Base-by-base conservation (phyloP, 2,113 vertebrate species). In the Corythaeola cristata region DNA sequence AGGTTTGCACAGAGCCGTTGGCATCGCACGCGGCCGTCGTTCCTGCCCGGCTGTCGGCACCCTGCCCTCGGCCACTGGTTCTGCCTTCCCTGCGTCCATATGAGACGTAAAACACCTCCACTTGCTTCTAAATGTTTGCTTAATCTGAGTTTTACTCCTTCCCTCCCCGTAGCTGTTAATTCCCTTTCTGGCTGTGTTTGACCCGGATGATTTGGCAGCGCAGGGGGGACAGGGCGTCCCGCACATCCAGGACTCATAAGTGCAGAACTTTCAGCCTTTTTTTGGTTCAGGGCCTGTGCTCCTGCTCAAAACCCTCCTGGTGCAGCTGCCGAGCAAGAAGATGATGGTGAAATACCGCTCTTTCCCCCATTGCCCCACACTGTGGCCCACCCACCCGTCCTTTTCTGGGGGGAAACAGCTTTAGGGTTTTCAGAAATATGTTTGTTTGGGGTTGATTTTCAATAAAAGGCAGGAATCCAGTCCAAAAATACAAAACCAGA, bases 1-100 rank as follows among this genome's bases (percentile, higher is more conserved):
- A 62, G 50, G 49, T 49, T 44, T 22, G 27, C 16, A 2, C 1
- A 3, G 72, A 53, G 71, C 49, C 23, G 5, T 28, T 3, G 3
- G 39, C 69, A 16, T 28, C 3, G 22, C 45, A 19, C n/a, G n/a
- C n/a, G n/a, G n/a, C n/a, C n/a, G n/a, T n/a, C n/a, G n/a, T n/a
- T n/a, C n/a, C n/a, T n/a, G n/a, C n/a, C n/a, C n/a, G 41, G 41
- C 41, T 28, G 30, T 56, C 39, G 7, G 22, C 83, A 18, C 37
- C 73, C 59, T 3, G 5, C 13, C 11, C 15, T 41, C 2, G 0
- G 7, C 7, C 30, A 27, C 22, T 5, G 5, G 20, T 30, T 56
- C 49, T 82, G 55, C 49, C 49, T 75, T 49, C 55, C 62, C 41
- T 33, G 23, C 49, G 56, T 33, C 35, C 50, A 28, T 16, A 20